Evolutionary conservation across 23 tunicate species (phyloP).

Genomic region (Ciona savignyi): DNA sequence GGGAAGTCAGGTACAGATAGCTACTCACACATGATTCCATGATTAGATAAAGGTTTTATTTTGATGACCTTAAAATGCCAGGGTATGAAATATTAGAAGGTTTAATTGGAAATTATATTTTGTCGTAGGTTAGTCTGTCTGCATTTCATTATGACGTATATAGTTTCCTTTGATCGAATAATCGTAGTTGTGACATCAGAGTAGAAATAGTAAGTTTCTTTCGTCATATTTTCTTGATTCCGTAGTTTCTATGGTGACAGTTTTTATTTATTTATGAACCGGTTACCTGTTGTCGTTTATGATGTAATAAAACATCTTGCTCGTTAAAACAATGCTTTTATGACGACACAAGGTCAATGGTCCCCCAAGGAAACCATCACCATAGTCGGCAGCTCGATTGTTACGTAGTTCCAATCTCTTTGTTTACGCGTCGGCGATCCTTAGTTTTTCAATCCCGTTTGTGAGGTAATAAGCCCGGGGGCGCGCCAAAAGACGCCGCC

Average conservation of each 20-base stretch:
- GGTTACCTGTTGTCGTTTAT: not conserved
- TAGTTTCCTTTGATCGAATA: not conserved
- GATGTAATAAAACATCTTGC: not conserved
- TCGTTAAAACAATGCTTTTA: not conserved
- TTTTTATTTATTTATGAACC: not conserved
- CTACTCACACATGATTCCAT: no score
- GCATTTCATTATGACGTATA: not conserved
- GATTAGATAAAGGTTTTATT: no score
- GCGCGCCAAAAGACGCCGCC: not conserved
- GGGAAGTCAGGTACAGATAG: no score
- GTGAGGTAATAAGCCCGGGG: not conserved
- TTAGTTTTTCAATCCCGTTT: conserved; percentile 1
- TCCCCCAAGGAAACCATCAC: not conserved
- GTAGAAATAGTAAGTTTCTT: no score
- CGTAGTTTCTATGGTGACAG: not conserved
- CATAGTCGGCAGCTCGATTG: not conserved
- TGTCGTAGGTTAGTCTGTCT: not conserved
- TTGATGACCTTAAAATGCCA: not conserved
- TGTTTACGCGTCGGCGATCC: conserved; percentile 1
- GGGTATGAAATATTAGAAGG: not conserved
- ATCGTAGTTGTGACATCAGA: not conserved
- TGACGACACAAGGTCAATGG: not conserved
- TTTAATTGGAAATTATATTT: not conserved
- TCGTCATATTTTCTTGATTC: not conserved
- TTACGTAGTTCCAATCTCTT: not conserved